Evolutionary conservation across 2,113 vertebrate species (phyloP).

Genomic region (Penelope pileata): DNA sequence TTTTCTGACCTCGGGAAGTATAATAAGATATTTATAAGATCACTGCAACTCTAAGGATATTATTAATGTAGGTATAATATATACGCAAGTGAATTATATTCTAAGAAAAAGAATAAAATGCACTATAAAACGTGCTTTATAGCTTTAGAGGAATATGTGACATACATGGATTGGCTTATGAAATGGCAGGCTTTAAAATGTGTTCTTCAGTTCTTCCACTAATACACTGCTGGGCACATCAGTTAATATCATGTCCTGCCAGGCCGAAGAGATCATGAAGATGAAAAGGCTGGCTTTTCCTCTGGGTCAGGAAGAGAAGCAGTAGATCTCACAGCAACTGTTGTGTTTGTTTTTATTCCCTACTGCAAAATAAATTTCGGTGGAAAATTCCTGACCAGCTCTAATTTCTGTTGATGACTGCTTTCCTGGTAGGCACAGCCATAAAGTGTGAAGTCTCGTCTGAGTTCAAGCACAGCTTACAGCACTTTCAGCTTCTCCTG

Average conservation of each 20-base stretch:
- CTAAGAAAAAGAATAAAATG: constrained; percentile 36
- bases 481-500: background rate
- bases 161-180: background rate
- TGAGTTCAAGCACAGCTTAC: background rate
- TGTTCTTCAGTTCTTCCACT: background rate
- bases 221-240: background rate
- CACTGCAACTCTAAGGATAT: background rate
- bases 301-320: background rate
- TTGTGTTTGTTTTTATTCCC: background rate
- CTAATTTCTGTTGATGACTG: background rate
- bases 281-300: background rate
- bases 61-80: background rate
- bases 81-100: background rate
- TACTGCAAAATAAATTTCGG: background rate
- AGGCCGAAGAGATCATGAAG: background rate
- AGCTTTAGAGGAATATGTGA: background rate
- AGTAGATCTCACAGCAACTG: background rate
- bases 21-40: constrained; percentile 5
- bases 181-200: background rate
- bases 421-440: background rate
- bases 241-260: background rate
- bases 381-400: background rate
- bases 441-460: rapidly evolving
- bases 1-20: background rate
- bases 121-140: background rate